Evolutionary conservation across 2,888 invertebrate genomes (phyloP).

Genomic region (Punctoribates punctum): DNA sequence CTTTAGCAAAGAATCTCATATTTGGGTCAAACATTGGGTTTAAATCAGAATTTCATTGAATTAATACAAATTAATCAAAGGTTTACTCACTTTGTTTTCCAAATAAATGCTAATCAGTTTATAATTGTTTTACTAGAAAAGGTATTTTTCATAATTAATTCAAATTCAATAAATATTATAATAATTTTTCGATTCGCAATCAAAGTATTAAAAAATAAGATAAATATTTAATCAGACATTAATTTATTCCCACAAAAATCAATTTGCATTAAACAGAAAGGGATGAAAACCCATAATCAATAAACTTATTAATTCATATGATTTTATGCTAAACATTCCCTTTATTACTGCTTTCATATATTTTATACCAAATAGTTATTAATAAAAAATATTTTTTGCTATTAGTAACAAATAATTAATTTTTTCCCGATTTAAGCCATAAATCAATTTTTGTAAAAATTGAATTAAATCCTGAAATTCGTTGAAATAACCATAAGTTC

Average conservation of each 20-base stretch:
- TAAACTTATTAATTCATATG: not conserved
- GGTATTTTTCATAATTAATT: constrained; percentile 1
- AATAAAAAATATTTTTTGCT: not conserved
- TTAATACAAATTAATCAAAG: not conserved
- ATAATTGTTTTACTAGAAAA: constrained; percentile 23
- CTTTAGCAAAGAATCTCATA: not conserved
- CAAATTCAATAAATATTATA: not conserved
- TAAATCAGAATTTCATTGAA: not conserved
- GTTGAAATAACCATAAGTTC: not conserved
- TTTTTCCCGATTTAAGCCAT: not conserved
- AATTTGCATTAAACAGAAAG: constrained; percentile 18
- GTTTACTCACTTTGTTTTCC: not conserved
- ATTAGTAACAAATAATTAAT: not conserved
- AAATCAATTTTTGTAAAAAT: not conserved
- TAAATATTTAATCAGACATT: not conserved
- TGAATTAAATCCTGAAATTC: not conserved
- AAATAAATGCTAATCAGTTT: constrained; percentile 32
- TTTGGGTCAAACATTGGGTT: constrained; percentile 25
- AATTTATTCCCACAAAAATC: constrained; percentile 18
- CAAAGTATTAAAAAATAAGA: not conserved
- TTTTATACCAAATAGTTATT: not conserved
- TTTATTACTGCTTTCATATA: no score
- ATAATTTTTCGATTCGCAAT: not conserved
- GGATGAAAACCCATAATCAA: constrained; percentile 21
- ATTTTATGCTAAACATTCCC: not conserved